These are phyloP conservation scores for Tribolium freemani DNA, from an alignment of 2,888 invertebrate genomes.

Conservation along the genomic window DNA sequence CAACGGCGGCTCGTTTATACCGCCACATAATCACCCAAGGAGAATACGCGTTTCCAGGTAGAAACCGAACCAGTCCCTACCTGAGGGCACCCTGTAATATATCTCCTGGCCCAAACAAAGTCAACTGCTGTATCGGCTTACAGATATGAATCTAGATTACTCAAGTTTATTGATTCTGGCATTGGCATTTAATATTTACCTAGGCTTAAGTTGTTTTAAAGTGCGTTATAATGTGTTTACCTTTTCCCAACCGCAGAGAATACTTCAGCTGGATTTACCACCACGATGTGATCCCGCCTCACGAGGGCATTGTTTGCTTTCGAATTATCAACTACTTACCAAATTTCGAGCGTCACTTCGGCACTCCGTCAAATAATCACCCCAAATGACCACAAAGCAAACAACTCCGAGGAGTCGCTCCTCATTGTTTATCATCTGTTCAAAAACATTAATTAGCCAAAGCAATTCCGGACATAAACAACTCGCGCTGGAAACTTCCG, in stretches of 20 bases:
- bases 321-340: constrained; percentile 45
- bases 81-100: constrained; percentile 53
- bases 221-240: constrained; percentile 61
- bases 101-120: constrained; percentile 56
- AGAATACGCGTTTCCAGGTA: constrained; percentile 33
- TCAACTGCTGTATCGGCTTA: constrained; percentile 57
- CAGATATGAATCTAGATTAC: constrained; percentile 61
- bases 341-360: constrained; percentile 31
- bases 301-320: constrained; percentile 40
- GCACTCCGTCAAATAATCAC: background rate
- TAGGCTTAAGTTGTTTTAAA: constrained; percentile 60
- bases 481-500: constrained; percentile 8
- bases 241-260: constrained; percentile 44
- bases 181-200: constrained; percentile 61
- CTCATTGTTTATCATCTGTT: background rate
- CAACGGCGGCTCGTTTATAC: constrained; percentile 39
- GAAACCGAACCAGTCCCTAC: constrained; percentile 39
- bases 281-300: constrained; percentile 23
- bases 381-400: background rate
- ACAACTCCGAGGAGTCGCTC: background rate
- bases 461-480: background rate
- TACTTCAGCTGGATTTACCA: background rate
- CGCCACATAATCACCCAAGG: constrained; percentile 29
- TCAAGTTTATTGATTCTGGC: constrained; percentile 62
- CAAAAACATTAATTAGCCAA: background rate